A percentile compares a stretch with the other conserved stretches of the same genome.
phyloP scores from a whole-genome alignment of 2,888 invertebrate species.

The Athripsodes cinereus region DNA sequence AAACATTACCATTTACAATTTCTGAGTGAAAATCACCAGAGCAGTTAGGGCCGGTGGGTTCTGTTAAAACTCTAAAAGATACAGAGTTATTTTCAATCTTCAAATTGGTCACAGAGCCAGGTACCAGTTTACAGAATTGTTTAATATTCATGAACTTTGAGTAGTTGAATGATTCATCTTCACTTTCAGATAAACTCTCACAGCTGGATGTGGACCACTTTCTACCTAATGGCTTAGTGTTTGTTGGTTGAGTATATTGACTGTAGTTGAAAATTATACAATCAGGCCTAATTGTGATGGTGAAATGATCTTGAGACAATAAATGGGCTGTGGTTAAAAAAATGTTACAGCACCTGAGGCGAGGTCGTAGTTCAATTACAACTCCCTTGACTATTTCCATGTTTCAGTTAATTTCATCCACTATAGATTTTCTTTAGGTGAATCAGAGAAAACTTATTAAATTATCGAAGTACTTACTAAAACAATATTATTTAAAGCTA shows the following conservation, averaged over 20 bases:
- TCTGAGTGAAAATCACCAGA: constrained; percentile 48
- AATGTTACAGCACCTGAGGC: constrained; percentile 55
- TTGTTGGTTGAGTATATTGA: constrained; percentile 25
- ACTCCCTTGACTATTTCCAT: constrained; percentile 39
- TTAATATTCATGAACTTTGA: constrained; percentile 39
- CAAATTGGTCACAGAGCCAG: constrained; percentile 48
- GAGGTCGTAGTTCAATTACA: constrained; percentile 54
- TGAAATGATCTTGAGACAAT: constrained; percentile 42
- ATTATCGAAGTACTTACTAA: no score
- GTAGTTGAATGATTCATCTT: constrained; percentile 38
- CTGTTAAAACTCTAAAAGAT: constrained; percentile 46
- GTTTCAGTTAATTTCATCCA: no score
- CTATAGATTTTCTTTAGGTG: no score
- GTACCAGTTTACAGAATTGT: constrained; percentile 44
- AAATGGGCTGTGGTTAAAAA: constrained; percentile 46
- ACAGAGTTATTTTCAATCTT: constrained; percentile 45
- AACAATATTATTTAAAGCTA: not conserved
- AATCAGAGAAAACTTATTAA: no score
- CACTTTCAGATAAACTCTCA: constrained; percentile 46
- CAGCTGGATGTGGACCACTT: constrained; percentile 34
- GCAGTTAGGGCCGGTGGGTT: constrained; percentile 35
- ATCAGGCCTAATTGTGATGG: constrained; percentile 44
- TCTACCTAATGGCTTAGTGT: constrained; percentile 3
- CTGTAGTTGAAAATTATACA: constrained; percentile 38
- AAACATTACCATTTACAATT: constrained; percentile 27